Percentiles rank a stretch among this genome's conserved stretches.
Evolutionary conservation across 2,888 invertebrate species (phyloP).

Genomic region (Sminthurinus aureus): DNA sequence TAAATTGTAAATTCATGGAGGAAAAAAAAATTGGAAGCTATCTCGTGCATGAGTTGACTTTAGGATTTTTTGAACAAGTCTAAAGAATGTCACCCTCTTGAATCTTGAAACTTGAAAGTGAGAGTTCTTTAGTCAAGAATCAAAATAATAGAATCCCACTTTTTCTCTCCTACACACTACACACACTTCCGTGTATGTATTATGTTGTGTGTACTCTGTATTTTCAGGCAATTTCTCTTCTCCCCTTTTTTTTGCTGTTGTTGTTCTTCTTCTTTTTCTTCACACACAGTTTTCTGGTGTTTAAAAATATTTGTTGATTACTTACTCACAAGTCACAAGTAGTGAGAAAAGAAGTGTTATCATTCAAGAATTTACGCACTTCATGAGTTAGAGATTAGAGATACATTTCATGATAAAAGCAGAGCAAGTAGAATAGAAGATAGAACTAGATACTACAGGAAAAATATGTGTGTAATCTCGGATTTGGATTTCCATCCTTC

Average conservation of each 20-base stretch:
- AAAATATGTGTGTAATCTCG: neutral
- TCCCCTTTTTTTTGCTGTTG: neutral
- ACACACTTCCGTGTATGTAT: neutral
- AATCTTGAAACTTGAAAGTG: constrained; percentile 15
- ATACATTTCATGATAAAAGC: too few relatives aligned
- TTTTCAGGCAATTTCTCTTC: neutral
- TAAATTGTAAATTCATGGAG: neutral
- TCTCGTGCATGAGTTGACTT: constrained; percentile 2
- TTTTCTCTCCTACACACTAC: neutral
- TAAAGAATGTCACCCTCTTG: constrained; percentile 5
- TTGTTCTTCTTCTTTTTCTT: neutral
- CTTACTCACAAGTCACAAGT: too few relatives aligned
- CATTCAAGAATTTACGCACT: too few relatives aligned
- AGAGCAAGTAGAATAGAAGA: too few relatives aligned
- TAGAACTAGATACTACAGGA: neutral
- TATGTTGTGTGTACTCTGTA: neutral
- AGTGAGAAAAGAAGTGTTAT: too few relatives aligned
- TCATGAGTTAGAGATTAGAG: too few relatives aligned
- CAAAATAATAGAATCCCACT: neutral
- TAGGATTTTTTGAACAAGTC: constrained; percentile 2
- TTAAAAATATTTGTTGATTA: too few relatives aligned
- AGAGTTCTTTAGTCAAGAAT: constrained; percentile 2
- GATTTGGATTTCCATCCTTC: too few relatives aligned
- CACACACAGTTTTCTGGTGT: neutral
- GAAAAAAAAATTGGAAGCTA: neutral